Conservation (phyloP, 2,113 vertebrate genomes). For the Chaetorhynchus papuensis region DNA sequence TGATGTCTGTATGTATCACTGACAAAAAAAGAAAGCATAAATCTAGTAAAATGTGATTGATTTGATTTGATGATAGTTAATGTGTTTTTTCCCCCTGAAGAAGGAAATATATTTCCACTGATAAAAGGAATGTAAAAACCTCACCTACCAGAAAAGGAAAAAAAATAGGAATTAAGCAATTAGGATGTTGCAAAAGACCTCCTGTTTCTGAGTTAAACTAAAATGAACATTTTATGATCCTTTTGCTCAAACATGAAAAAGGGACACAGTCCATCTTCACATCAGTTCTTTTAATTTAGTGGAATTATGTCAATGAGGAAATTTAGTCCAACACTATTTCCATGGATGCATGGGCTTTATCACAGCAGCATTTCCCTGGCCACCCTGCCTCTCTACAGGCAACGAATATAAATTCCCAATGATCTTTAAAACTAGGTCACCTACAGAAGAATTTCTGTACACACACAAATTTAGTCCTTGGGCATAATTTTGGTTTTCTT, state of each 20-base stretch:
- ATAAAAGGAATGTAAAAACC: neutral
- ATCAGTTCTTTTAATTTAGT: neutral
- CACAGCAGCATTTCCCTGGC: neutral
- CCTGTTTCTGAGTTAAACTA: neutral
- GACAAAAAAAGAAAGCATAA: neutral
- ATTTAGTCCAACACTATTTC: neutral
- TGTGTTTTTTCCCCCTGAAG: neutral
- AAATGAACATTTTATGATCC: neutral
- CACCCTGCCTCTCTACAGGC: neutral
- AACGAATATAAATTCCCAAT: neutral
- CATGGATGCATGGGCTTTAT: neutral
- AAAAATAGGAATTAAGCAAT: neutral
- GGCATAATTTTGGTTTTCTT: neutral
- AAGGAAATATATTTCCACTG: neutral
- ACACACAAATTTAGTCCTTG: neutral
- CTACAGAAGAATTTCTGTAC: neutral
- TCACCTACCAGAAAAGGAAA: neutral
- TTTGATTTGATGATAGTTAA: neutral
- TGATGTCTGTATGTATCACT: neutral
- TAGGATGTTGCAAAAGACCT: neutral
- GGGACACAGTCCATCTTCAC: neutral
- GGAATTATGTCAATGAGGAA: neutral
- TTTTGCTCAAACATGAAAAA: neutral
- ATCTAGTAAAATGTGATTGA: neutral
- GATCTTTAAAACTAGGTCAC: constrained; percentile 20